Percentiles rank a stretch among this genome's conserved stretches.
Conservation (phyloP, 2,797 vertebrate species). For the Mionectes olivaceus region DNA sequence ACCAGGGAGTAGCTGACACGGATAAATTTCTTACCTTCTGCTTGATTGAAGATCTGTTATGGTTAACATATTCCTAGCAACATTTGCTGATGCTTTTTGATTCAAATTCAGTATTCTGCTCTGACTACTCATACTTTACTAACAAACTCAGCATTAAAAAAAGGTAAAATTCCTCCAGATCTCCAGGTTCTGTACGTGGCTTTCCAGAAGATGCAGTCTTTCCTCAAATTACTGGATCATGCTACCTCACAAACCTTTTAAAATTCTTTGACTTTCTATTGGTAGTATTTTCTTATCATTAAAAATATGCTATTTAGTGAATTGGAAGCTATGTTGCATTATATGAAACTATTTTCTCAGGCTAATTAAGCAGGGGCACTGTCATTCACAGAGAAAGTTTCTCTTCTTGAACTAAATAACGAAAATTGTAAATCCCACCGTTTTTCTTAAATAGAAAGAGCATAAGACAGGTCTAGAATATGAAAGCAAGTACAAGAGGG, state of each 20-base stretch:
- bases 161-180: background rate
- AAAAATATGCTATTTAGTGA: background rate
- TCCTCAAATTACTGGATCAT: background rate
- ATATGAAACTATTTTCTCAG: background rate
- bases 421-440: background rate
- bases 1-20: background rate
- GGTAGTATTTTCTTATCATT: background rate
- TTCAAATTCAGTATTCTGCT: background rate
- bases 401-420: background rate
- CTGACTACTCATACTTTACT: background rate
- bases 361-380: background rate
- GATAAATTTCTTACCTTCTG: conserved; percentile 1
- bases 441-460: background rate
- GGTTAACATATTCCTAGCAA: background rate
- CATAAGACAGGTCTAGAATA: background rate
- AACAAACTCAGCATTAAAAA: background rate
- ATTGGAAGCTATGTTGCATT: background rate
- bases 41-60: background rate
- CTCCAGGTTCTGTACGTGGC: background rate
- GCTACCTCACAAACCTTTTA: background rate
- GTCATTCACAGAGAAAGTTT: background rate
- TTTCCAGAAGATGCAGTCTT: background rate
- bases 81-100: background rate
- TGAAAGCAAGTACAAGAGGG: background rate
- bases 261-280: background rate